These are phyloP conservation scores for Ditylenchus dipsaci DNA, from an alignment of 1,140 invertebrate species.

Conservation along the genomic window DNA sequence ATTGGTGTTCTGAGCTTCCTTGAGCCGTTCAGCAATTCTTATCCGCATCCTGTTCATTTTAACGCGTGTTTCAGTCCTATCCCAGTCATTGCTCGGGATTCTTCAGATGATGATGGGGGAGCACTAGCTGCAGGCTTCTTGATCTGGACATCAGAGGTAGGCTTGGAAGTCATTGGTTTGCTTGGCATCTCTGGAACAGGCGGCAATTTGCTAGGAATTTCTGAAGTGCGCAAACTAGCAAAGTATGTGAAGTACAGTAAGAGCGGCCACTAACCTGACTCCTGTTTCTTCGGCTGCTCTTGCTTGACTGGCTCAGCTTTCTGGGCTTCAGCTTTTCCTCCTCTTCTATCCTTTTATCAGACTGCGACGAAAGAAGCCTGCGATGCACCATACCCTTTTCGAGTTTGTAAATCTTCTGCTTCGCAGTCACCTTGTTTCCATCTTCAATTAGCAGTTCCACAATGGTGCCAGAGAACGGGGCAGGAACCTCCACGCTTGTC, in stretches of 20 bases:
- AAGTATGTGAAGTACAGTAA: no score
- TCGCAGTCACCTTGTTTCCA: constrained; percentile 54
- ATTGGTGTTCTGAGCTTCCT: constrained; percentile 96
- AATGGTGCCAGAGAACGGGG: constrained; percentile 53
- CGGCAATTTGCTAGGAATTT: constrained; percentile 41
- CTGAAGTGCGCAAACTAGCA: no score
- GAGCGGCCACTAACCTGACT: not conserved
- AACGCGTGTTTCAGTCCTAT: constrained; percentile 63
- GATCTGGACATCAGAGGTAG: constrained; percentile 41
- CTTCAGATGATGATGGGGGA: constrained; percentile 3
- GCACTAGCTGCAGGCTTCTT: not conserved
- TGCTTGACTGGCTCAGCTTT: not conserved
- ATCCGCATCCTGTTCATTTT: constrained; percentile 98
- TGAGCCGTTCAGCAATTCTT: constrained; percentile 88
- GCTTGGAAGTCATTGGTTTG: constrained; percentile 47
- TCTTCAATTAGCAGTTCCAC: constrained; percentile 57
- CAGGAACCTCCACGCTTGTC: constrained; percentile 57
- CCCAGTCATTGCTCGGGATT: constrained; percentile 50
- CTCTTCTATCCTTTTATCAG: constrained; percentile 28
- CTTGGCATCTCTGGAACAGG: constrained; percentile 39
- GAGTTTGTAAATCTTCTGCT: constrained; percentile 58
- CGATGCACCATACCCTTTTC: constrained; percentile 48
- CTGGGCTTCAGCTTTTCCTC: constrained; percentile 9
- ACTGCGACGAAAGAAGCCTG: not conserved
- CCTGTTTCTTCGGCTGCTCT: constrained; percentile 10